Percentiles rank a stretch among this genome's conserved stretches.
Conservation (phyloP, 23 tunicate species). For the Clavelina lepadiformis region DNA sequence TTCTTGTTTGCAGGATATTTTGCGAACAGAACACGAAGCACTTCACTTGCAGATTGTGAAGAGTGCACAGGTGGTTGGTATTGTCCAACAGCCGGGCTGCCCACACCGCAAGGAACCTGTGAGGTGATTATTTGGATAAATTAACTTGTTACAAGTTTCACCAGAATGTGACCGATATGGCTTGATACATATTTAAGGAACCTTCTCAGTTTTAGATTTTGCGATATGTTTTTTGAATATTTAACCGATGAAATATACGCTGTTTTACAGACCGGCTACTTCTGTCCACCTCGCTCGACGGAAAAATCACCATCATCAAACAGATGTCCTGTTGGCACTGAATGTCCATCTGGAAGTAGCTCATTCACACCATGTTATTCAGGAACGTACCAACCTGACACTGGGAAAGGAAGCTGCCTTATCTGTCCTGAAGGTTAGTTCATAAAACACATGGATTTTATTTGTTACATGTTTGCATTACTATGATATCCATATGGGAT, state of each 20-base stretch:
- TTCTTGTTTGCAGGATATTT: slow-evolving; percentile 33
- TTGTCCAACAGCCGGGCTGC: slow-evolving; percentile 60
- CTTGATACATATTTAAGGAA: no score
- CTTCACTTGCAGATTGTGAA: slow-evolving; percentile 33
- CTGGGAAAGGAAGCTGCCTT: slow-evolving; percentile 33
- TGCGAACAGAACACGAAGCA: slow-evolving; percentile 17
- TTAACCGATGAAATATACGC: neutral
- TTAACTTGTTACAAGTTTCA: no score
- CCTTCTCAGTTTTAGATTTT: no score
- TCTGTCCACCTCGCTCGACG: slow-evolving; percentile 85
- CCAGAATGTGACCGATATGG: no score
- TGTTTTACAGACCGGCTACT: slow-evolving; percentile 69
- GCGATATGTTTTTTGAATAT: no score
- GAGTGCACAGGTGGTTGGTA: slow-evolving; percentile 69
- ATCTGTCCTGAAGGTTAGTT: slow-evolving; percentile 60
- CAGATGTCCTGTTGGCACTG: slow-evolving; percentile 82
- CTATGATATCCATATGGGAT: no score
- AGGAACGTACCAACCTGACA: slow-evolving; percentile 77
- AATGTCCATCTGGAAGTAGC: slow-evolving; percentile 61
- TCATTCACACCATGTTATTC: slow-evolving; percentile 57
- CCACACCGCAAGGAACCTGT: slow-evolving; percentile 26
- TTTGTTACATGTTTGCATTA: neutral
- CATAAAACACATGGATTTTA: neutral
- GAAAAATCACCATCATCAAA: slow-evolving; percentile 40
- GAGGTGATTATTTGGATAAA: slow-evolving; percentile 31